Base-by-base conservation (phyloP, 2,888 invertebrate genomes). In the Chrysolina haemoptera region DNA sequence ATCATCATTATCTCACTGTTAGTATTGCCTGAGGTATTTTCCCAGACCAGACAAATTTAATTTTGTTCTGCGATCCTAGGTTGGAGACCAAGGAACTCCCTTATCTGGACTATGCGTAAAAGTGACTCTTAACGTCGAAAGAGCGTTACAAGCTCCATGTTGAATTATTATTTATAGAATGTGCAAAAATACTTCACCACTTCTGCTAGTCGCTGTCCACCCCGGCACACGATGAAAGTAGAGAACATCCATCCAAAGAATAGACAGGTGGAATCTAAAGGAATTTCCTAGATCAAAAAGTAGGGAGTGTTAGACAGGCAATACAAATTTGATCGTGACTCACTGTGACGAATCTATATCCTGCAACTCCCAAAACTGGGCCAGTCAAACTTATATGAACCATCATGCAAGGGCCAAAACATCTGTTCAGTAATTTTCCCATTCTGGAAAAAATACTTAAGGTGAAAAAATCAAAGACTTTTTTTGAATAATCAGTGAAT, bases 191-290 rank as follows among this genome's bases (percentile, higher is more conserved):
- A n/a, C 18, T 11, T 46, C 73, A 81, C 81, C 72, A 77, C 79
- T 46, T 79, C 77, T 53, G 72, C 76, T 64, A 81, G 64, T 20
- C 78, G 73, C 70, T 81, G 81, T 14, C 81, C 79, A 11, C 77
- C 76, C 12, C 71, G 68, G 50, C 78, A 79, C 65, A 77, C 78
- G 35, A 80, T 73, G 22, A 73, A 69, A 40, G 78, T 73, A 3
- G 79, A 77, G 55, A 75, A 64, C 12, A 76, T 46, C 79, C 79
- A 81, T 14, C 79, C 81, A 55, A 77, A 62, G 62, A 81, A 76
- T 16, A 81, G 48, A 22, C 74, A 70, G 6, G 76, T 59, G 5
- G 76, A 62, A 43, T 78, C 78, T 62, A 78, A 43, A 35, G 68
- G 64, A 46, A 72, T 74, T 59, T 64, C 50, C 75, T 72, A n/a